Base-by-base conservation (phyloP, 2,888 invertebrate species). In the Diplazon laetatorius region DNA sequence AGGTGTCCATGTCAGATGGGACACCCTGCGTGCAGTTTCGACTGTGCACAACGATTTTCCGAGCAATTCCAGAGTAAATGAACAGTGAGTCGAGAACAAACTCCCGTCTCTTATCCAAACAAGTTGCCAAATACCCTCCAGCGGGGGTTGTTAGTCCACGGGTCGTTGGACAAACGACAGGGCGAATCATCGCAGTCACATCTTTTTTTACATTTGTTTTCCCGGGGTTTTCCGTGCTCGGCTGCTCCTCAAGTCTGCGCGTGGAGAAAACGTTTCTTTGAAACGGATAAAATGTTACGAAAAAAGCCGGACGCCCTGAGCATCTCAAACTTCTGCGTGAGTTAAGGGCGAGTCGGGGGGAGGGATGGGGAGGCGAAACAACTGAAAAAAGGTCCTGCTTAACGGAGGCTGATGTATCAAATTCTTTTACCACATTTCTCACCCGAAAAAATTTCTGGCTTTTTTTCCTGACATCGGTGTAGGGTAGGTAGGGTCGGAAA, bases 121-220 rank as follows among this genome's bases (percentile, higher is more conserved):
- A 62, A 76, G 60, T 66, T 9, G 52, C 25, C 37, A n/a, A 30
- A 30, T 14, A 44, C 59, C 30, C 50, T 63, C 35, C 22, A 39
- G 44, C 46, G 22, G n/a, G n/a, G 44, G 71, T 75, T 68, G 71
- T 85, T 82, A 82, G 81, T 73, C 78, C n/a, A 70, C 60, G 73
- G 62, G 63, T 76, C 72, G 78, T 80, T 80, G 74, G 81, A 80
- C 78, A 78, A 75, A 76, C 76, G 76, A 44, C n/a, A 16, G 80
- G 65, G 77, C 80, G 80, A 80, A 82, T 83, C 83, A 77, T 81
- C 55, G 52, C 75, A 68, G 70, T 68, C 57, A 39, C 30, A 42
- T 60, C n/a, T 65, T 37, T 42, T n/a, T 66, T 57, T 44, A 59
- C 62, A 65, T 70, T 62, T 65, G 18, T 52, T 48, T 66, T 74